Conservation (phyloP, 2,113 vertebrate species). For the Holacanthus passer region DNA sequence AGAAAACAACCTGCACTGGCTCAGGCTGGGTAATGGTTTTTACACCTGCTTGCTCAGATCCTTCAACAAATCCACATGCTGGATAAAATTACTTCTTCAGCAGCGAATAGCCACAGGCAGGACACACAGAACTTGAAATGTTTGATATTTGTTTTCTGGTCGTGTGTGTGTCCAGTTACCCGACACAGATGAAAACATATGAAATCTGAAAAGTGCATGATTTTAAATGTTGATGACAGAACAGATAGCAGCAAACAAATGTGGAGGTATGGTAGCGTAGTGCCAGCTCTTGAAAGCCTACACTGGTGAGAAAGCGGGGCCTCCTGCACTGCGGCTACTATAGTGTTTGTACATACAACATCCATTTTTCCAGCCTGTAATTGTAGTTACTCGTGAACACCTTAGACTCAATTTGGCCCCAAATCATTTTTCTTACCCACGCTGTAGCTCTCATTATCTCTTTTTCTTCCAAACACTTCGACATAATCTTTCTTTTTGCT, state of each 20-base stretch:
- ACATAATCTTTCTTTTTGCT: neutral
- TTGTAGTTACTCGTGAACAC: slow-evolving; percentile 49
- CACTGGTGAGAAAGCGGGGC: slow-evolving; percentile 70
- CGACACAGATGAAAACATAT: neutral
- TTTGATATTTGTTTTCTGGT: slow-evolving; percentile 30
- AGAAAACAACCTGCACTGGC: slow-evolving; percentile 27
- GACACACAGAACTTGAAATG: neutral
- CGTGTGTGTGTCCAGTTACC: neutral
- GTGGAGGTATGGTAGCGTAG: slow-evolving; percentile 20
- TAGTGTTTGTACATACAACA: slow-evolving; percentile 17
- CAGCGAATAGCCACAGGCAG: neutral
- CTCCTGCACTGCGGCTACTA: slow-evolving; percentile 5
- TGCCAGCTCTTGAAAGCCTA: slow-evolving; percentile 73
- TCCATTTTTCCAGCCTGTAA: slow-evolving; percentile 58
- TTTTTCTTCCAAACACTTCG: neutral
- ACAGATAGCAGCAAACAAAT: slow-evolving; percentile 19
- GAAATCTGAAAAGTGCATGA: neutral
- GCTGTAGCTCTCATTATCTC: neutral
- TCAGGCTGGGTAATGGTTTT: slow-evolving; percentile 56
- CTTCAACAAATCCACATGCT: slow-evolving; percentile 37
- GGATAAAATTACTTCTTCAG: slow-evolving; percentile 50
- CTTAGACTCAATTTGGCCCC: neutral
- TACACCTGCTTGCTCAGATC: slow-evolving; percentile 47
- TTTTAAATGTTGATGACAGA: neutral
- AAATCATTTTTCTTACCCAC: neutral